Evolutionary conservation across 2,888 invertebrate genomes (phyloP), one percentile per base, ranked within the genome.

Genomic region (Drosophila peninsularis): DNA sequence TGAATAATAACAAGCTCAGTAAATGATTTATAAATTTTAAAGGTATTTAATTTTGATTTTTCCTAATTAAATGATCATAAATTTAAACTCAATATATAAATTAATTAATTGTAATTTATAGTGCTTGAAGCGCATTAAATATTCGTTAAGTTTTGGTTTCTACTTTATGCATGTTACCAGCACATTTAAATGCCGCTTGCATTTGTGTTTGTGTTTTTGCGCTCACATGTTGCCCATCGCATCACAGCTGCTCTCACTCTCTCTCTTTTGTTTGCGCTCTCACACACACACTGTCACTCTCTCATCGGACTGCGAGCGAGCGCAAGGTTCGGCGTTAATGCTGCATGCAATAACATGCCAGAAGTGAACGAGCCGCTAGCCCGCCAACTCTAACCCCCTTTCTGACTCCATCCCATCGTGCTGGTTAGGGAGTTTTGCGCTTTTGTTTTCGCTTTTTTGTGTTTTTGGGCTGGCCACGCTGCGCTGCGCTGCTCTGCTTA

Each of bases 401-500:
- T 62, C 44, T 55, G 71, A 71, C 62, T 75, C 61, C 77, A 58
- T 75, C 39, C 61, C 77, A 58, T 75, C 39, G 52, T 17, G 47
- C 53, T 63, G 52, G 34, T 27, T 45, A 57, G 64, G 64, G 62
- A 76, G 76, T 73, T 75, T 73, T 45, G 71, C 39, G 42, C 36
- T 56, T 56, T 63, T 58, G 37, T 56, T 73, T 75, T 73, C 47
- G 69, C 45, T 49, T 21, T 52, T 52, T 45, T 57, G 27, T 27
- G 3, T 69, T 73, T 70, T 70, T 41, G 61, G 27, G 61, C 42
- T 71, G 63, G 71, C 69, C 60, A 65, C 52, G 79, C 64, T 82
- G 79, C 72, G 77, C 64, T 82, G 79, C 71, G 77, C 79, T 81
- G 83, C 67, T 85, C 79, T 81, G 83, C 67, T 85, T 78, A 81